Evolutionary conservation across 53 echinoderm and acorn worm species (phyloP).

Genomic region (Arbacia lixula): DNA sequence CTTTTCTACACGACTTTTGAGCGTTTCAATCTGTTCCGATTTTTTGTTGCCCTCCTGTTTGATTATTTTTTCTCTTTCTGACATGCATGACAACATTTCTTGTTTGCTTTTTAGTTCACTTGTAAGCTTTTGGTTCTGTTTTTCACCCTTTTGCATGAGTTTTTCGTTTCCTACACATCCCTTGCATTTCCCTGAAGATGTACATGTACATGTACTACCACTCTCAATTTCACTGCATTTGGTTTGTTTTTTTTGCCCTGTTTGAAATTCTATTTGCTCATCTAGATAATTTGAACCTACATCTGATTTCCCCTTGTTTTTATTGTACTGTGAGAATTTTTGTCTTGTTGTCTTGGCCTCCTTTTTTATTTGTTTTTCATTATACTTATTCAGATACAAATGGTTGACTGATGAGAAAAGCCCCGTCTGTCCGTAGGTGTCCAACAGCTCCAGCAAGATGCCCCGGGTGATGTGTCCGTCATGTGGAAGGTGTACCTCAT

Average conservation of each 20-base stretch:
- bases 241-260: conserved; percentile 11
- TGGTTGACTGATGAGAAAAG: conserved; percentile 39
- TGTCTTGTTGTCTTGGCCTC: conserved; percentile 37
- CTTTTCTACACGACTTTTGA: too few relatives aligned
- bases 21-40: too few relatives aligned
- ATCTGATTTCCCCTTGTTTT: conserved; percentile 34
- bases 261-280: neutral
- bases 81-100: too few relatives aligned
- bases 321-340: conserved; percentile 29
- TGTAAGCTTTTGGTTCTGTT: too few relatives aligned
- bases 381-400: conserved; percentile 37
- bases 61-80: neutral
- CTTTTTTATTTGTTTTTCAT: conserved; percentile 6
- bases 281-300: conserved; percentile 3
- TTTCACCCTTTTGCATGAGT: too few relatives aligned
- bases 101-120: too few relatives aligned
- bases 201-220: neutral
- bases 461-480: conserved; percentile 42
- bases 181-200: too few relatives aligned
- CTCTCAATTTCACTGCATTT: neutral
- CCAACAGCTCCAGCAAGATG: conserved; percentile 36
- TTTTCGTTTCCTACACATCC: too few relatives aligned
- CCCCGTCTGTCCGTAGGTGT: conserved; percentile 3
- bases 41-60: conserved; percentile 29
- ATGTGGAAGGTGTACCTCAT: conserved; percentile 12